Evolutionary conservation across 2,113 vertebrate genomes (phyloP).

Genomic region (Oxyruncus cristatus): DNA sequence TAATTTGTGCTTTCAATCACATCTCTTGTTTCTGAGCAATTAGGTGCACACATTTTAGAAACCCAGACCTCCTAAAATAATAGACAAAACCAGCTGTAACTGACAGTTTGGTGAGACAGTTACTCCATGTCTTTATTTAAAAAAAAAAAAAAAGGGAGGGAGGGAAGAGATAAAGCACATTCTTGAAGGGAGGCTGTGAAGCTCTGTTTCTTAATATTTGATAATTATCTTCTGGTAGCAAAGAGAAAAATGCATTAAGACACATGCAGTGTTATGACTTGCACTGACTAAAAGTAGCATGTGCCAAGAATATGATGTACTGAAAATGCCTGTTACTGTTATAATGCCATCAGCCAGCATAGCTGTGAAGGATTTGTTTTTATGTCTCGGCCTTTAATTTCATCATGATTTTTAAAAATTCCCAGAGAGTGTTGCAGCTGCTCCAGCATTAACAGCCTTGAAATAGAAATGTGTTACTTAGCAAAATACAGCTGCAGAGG

Average conservation of each 20-base stretch:
- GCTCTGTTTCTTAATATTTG: constrained; percentile 9
- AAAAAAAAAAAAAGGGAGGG: rapidly evolving
- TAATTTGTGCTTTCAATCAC: neutral
- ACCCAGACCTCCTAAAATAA: neutral
- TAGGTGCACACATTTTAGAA: neutral
- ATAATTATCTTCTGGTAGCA: constrained; percentile 1
- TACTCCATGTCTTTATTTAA: neutral
- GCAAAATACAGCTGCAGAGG: constrained; percentile 75
- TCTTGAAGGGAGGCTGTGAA: neutral
- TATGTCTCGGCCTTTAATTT: constrained; percentile 71
- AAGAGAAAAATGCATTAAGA: constrained; percentile 1
- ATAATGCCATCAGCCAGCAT: constrained; percentile 35
- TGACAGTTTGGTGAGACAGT: neutral
- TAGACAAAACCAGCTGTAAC: neutral
- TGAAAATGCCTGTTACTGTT: constrained; percentile 56
- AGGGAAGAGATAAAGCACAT: neutral
- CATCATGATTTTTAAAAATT: constrained; percentile 73
- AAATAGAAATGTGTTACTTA: constrained; percentile 77
- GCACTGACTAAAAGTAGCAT: constrained; percentile 4
- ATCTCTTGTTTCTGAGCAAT: neutral
- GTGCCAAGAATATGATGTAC: constrained; percentile 33
- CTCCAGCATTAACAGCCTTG: constrained; percentile 72
- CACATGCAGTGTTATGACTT: neutral
- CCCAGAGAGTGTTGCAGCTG: constrained; percentile 73
- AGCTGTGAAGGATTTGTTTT: constrained; percentile 57